These are phyloP conservation scores for Suricata suricatta DNA, from an alignment of 2,113 vertebrate species.

Conservation along the genomic window DNA sequence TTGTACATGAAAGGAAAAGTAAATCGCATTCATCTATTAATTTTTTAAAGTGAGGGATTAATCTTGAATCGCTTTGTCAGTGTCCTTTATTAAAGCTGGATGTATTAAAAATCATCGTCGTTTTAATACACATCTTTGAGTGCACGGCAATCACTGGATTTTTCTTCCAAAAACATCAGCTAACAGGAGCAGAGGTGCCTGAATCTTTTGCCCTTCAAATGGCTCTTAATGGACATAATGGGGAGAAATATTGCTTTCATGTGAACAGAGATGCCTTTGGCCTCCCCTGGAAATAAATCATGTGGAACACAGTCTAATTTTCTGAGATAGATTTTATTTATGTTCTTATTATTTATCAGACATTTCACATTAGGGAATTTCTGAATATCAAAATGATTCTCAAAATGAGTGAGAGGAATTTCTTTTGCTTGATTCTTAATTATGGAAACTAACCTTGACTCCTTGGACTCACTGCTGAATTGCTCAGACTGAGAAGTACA, in stretches of 20 bases:
- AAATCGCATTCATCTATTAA: background rate
- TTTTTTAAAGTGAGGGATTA: background rate
- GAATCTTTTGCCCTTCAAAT: background rate
- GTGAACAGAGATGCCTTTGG: constrained; percentile 19
- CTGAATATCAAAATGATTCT: constrained; percentile 17
- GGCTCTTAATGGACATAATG: constrained; percentile 12
- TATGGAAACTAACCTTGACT: constrained; percentile 77
- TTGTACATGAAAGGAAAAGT: background rate
- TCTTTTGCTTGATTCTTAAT: constrained; percentile 83
- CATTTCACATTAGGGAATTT: constrained; percentile 29
- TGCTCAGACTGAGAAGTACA: constrained; percentile 83
- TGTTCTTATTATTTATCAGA: constrained; percentile 52
- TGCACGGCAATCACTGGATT: background rate
- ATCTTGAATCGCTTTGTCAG: background rate
- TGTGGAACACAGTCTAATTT: background rate
- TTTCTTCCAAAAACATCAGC: background rate
- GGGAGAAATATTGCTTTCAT: background rate
- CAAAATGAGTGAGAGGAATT: constrained; percentile 77
- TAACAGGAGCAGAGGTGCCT: background rate
- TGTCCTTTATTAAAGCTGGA: constrained; percentile 19
- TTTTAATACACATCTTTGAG: background rate
- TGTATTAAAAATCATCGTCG: background rate
- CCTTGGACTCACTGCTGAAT: constrained; percentile 74
- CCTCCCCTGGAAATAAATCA: background rate
- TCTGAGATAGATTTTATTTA: constrained; percentile 21